Conservation (phyloP, 2,797 vertebrate genomes). For the Sphenodon punctatus region DNA sequence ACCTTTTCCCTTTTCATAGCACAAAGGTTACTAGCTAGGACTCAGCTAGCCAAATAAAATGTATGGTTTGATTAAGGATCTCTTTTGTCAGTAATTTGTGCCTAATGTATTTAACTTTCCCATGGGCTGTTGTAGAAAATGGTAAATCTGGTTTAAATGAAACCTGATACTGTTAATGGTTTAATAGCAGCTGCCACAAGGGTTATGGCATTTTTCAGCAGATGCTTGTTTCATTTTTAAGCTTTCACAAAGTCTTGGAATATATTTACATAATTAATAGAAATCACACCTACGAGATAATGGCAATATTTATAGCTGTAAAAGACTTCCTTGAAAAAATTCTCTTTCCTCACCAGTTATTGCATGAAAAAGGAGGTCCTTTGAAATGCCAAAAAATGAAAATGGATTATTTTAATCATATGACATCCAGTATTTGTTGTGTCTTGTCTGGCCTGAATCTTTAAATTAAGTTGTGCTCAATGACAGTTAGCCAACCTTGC, state of each 20-base stretch:
- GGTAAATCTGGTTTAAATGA: slow-evolving; percentile 85
- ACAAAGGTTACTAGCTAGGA: slow-evolving; percentile 59
- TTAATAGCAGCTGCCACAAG: slow-evolving; percentile 80
- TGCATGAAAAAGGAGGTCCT: too few species aligned
- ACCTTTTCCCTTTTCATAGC: slow-evolving; percentile 30
- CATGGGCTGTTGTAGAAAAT: slow-evolving; percentile 80
- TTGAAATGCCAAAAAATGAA: too few species aligned
- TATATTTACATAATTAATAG: slow-evolving; percentile 73
- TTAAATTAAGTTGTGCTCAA: too few species aligned
- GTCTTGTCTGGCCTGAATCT: too few species aligned
- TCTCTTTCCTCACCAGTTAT: background rate
- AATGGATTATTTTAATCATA: too few species aligned
- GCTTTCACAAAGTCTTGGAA: slow-evolving; percentile 65
- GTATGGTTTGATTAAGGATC: slow-evolving; percentile 76
- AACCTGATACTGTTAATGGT: slow-evolving; percentile 81
- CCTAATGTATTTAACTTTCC: slow-evolving; percentile 79
- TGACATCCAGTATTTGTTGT: too few species aligned
- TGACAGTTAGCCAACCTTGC: too few species aligned
- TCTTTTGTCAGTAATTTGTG: slow-evolving; percentile 77
- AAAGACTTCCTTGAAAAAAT: slow-evolving; percentile 25
- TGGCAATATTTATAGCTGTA: slow-evolving; percentile 53
- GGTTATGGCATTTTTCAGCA: slow-evolving; percentile 78
- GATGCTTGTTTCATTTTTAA: slow-evolving; percentile 79
- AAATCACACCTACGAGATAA: slow-evolving; percentile 57
- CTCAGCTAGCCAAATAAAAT: slow-evolving; percentile 77